phyloP scores from a whole-genome alignment of 2,797 vertebrate species.

The Spinus pinus region DNA sequence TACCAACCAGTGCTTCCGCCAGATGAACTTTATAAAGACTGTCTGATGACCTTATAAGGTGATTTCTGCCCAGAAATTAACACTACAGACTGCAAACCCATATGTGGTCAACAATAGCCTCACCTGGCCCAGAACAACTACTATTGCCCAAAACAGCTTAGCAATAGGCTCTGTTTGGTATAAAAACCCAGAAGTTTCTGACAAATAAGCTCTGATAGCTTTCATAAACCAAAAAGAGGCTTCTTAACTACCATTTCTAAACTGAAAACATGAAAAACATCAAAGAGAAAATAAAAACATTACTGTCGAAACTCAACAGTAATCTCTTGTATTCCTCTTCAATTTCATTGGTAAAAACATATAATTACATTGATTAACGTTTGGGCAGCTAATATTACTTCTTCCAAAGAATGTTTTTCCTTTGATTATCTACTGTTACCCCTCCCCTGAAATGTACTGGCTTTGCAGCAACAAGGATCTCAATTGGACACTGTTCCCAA shows the following conservation, averaged over 20 bases:
- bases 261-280: not conserved
- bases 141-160: not conserved
- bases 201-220: not conserved
- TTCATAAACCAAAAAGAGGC: not conserved
- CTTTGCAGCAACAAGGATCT: not conserved
- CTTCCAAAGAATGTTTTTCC: not conserved
- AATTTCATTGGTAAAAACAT: not conserved
- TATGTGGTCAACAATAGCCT: not conserved
- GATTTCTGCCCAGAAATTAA: not conserved
- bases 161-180: not conserved
- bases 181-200: not conserved
- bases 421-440: not conserved
- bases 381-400: not conserved
- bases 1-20: not conserved
- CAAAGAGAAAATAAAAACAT: not conserved
- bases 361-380: not conserved
- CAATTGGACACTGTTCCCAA: not conserved
- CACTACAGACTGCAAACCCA: not conserved
- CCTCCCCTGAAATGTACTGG: not conserved
- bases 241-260: not conserved
- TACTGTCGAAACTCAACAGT: not conserved
- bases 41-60: not conserved
- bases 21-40: not conserved
- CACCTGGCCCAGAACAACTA: not conserved
- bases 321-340: not conserved